A percentile compares a stretch with the other conserved stretches of the same genome.
These are phyloP conservation scores for Drosophila varians DNA, from an alignment of 1,140 invertebrate species.

Conservation along the genomic window DNA sequence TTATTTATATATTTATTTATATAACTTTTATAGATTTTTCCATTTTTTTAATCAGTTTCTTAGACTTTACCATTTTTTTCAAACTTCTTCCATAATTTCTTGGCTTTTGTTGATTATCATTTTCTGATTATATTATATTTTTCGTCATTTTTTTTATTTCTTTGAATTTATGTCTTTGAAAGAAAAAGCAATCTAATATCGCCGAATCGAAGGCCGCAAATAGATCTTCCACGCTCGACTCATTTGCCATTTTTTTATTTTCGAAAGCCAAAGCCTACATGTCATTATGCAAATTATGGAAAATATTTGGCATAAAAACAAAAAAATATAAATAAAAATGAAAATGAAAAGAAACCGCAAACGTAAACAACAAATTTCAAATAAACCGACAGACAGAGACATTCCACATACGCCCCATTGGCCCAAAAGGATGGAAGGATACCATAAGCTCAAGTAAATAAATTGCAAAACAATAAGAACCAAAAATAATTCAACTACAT, in stretches of 20 bases:
- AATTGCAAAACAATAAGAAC: constrained; percentile 9
- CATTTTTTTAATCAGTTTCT: not conserved
- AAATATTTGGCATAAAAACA: constrained; percentile 3
- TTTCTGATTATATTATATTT: not conserved
- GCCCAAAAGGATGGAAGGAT: not conserved
- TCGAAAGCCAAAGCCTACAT: not conserved
- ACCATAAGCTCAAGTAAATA: not conserved
- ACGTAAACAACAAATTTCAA: constrained; percentile 27
- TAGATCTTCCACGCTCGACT: constrained; percentile 12
- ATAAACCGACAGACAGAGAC: constrained; percentile 1
- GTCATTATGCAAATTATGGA: constrained; percentile 42
- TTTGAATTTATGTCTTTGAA: not conserved
- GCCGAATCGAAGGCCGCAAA: not conserved
- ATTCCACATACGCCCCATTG: constrained; percentile 46
- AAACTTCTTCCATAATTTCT: not conserved
- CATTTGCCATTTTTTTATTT: constrained; percentile 4
- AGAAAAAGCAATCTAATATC: not conserved
- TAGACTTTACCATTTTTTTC: not conserved
- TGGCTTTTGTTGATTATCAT: not conserved
- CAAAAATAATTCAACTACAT: not conserved
- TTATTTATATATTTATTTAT: too few species aligned
- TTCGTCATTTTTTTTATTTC: not conserved
- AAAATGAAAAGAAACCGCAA: constrained; percentile 12
- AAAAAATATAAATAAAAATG: not conserved
- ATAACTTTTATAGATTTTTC: not conserved